Evolutionary conservation across 2,113 vertebrate species (phyloP).

Genomic region (Phodopus roborovskii): DNA sequence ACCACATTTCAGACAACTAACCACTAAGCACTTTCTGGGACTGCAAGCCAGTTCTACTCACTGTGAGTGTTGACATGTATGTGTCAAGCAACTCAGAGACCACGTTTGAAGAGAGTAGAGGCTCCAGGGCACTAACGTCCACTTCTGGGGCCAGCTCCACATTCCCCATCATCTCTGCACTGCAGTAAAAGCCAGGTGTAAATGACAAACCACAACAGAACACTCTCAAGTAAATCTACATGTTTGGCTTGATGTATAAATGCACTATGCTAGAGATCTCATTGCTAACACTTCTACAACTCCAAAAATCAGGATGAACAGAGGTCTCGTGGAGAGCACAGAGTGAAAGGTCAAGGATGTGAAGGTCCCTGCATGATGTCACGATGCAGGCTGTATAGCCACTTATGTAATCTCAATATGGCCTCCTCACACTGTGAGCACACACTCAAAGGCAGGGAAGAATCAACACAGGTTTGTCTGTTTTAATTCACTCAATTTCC

Average conservation of each 20-base stretch:
- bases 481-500: accelerated
- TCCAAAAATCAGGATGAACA: background rate
- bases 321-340: background rate
- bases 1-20: background rate
- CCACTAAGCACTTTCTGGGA: background rate
- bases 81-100: slow-evolving; percentile 94
- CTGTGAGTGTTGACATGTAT: slow-evolving; percentile 96
- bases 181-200: slow-evolving; percentile 70
- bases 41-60: slow-evolving; percentile 82
- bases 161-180: slow-evolving; percentile 97
- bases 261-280: background rate
- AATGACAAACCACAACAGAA: background rate
- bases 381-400: background rate
- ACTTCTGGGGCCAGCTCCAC: slow-evolving; percentile 92
- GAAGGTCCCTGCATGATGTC: background rate
- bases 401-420: background rate
- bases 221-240: background rate
- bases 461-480: accelerated
- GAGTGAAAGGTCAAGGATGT: background rate
- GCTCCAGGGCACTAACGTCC: slow-evolving; percentile 89
- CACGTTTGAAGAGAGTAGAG: slow-evolving; percentile 91
- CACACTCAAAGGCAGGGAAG: background rate
- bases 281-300: background rate
- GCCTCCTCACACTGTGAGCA: background rate
- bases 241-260: background rate